Percentiles rank a stretch among this genome's conserved stretches.
Conservation (phyloP, 2,888 invertebrate species). For the Drosophila quinaria region DNA sequence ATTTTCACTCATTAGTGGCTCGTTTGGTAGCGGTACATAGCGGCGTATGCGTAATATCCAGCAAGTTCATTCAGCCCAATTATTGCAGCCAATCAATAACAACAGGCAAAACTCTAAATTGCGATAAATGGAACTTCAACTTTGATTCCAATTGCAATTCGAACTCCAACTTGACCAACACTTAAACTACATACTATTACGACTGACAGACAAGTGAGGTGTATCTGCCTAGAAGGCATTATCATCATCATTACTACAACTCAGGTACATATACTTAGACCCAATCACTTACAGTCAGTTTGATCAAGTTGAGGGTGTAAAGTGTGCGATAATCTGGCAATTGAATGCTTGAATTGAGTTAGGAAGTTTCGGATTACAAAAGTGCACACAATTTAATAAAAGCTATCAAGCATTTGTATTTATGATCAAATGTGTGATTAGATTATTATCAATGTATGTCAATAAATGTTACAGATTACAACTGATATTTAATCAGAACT, state of each 20-base stretch:
- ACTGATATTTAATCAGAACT: too few relatives aligned
- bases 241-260: slow-evolving; percentile 4
- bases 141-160: neutral
- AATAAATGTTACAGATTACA: too few relatives aligned
- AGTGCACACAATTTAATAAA: too few relatives aligned
- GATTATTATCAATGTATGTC: too few relatives aligned
- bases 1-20: slow-evolving; percentile 74
- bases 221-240: slow-evolving; percentile 11
- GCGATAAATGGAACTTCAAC: slow-evolving; percentile 35
- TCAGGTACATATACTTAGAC: neutral
- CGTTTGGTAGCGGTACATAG: slow-evolving; percentile 36
- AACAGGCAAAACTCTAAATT: slow-evolving; percentile 36
- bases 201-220: slow-evolving; percentile 21
- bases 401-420: too few relatives aligned
- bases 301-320: too few relatives aligned
- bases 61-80: slow-evolving; percentile 44
- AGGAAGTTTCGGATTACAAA: too few relatives aligned
- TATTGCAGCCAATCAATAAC: slow-evolving; percentile 42
- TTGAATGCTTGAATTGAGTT: too few relatives aligned
- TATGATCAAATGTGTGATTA: too few relatives aligned
- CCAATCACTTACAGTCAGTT: too few relatives aligned
- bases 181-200: slow-evolving; percentile 30
- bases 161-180: slow-evolving; percentile 20
- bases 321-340: too few relatives aligned
- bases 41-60: slow-evolving; percentile 60